Evolutionary conservation across 1,140 invertebrate species (phyloP).

Genomic region (Zaprionus camerounensis): DNA sequence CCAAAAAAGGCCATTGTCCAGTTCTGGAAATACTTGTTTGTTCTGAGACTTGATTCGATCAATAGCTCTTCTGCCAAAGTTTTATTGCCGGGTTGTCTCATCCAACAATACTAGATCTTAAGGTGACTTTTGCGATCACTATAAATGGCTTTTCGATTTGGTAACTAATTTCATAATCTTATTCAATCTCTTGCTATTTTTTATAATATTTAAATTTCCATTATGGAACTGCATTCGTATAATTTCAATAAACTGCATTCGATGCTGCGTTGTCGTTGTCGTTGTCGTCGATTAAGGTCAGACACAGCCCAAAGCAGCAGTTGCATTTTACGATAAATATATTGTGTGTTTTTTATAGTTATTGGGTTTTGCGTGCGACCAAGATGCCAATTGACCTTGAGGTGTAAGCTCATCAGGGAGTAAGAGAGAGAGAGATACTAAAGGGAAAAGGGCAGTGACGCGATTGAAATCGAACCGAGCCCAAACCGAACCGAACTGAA

Average conservation of each 20-base stretch:
- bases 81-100: constrained; percentile 40
- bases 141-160: constrained; percentile 4
- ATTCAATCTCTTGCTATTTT: background rate
- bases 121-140: constrained; percentile 1
- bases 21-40: constrained; percentile 59
- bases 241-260: constrained; percentile 38
- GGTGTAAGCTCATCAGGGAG: constrained; percentile 37
- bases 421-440: constrained; percentile 1
- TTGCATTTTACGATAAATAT: constrained; percentile 62
- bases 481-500: constrained; percentile 23
- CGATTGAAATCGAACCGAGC: constrained; percentile 25
- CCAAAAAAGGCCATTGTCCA: constrained; percentile 50
- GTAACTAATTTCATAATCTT: constrained; percentile 50
- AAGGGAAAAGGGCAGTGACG: constrained; percentile 19
- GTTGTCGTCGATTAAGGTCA: constrained; percentile 73
- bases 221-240: constrained; percentile 45
- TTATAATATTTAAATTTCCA: constrained; percentile 18
- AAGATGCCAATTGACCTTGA: constrained; percentile 68
- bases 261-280: constrained; percentile 5
- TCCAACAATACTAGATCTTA: background rate
- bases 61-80: background rate
- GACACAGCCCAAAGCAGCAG: constrained; percentile 58
- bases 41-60: constrained; percentile 8
- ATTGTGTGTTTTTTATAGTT: constrained; percentile 44
- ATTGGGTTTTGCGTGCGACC: constrained; percentile 29